Conservation (phyloP, 2,113 vertebrate species). For the Paralichthys olivaceus region DNA sequence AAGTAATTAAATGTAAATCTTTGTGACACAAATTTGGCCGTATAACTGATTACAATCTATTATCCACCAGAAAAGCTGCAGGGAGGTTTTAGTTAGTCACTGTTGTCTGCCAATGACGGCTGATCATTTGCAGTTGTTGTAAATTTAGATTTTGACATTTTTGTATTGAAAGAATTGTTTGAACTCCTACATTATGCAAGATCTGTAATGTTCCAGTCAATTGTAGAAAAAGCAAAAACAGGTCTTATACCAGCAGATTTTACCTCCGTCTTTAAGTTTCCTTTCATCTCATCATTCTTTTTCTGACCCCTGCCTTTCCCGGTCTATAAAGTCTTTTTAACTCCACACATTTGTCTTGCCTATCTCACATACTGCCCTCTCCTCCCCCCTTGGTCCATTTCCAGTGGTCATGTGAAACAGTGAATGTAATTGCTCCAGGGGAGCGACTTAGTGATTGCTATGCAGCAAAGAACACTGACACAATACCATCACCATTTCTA, state of each 20-base stretch:
- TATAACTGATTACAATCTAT: not conserved
- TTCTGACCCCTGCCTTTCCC: not conserved
- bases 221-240: not conserved
- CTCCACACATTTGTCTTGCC: conserved; percentile 25
- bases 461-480: conserved; percentile 17
- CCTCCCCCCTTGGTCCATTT: conserved; percentile 31
- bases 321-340: not conserved
- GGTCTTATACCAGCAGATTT: not conserved
- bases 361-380: conserved; percentile 9
- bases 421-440: conserved; percentile 48
- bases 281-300: not conserved
- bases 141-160: no score
- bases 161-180: no score
- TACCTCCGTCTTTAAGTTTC: not conserved
- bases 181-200: not conserved
- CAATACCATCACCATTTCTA: conserved; percentile 7
- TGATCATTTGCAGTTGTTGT: no score
- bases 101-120: no score
- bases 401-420: conserved; percentile 55
- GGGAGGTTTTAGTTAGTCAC: no score
- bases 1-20: no score
- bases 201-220: not conserved
- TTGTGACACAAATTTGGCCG: not conserved
- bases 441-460: not conserved
- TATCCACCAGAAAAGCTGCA: not conserved